A percentile compares a stretch with the other conserved stretches of the same genome.
These are phyloP conservation scores for Drosophila equinoxialis DNA, from an alignment of 1,140 invertebrate species.

Conservation along the genomic window DNA sequence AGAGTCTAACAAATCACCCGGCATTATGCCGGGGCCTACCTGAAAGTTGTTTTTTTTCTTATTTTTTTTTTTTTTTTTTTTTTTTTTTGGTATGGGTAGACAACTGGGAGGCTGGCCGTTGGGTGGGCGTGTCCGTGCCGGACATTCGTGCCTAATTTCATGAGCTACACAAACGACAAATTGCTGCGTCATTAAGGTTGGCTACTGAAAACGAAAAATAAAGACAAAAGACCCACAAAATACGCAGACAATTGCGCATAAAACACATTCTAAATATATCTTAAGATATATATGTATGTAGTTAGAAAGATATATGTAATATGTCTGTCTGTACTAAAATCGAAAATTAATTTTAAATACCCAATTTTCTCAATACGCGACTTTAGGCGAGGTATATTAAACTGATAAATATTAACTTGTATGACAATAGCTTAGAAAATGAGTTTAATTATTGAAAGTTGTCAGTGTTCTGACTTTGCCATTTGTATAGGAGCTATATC, in stretches of 20 bases:
- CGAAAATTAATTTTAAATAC: not conserved
- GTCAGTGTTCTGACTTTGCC: too few species aligned
- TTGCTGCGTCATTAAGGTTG: conserved; percentile 64
- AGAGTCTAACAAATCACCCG: conserved; percentile 68
- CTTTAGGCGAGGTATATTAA: too few species aligned
- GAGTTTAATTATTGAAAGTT: too few species aligned
- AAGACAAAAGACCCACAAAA: conserved; percentile 17
- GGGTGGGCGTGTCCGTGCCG: conserved; percentile 38
- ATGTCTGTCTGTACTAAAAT: not conserved
- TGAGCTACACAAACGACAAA: conserved; percentile 65
- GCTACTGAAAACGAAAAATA: not conserved
- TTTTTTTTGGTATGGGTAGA: not conserved
- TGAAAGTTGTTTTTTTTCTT: conserved; percentile 4
- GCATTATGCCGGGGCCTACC: conserved; percentile 61
- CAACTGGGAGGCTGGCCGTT: conserved; percentile 7
- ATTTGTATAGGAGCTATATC: too few species aligned
- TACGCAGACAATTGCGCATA: conserved; percentile 13
- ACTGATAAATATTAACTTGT: too few species aligned
- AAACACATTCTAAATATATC: conserved; percentile 3
- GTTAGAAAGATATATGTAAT: not conserved
- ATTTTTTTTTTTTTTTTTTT: not conserved
- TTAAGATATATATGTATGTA: not conserved
- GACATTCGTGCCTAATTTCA: conserved; percentile 75
- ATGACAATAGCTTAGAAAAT: too few species aligned
- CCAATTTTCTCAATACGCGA: too few species aligned